Conservation (phyloP, 2,113 vertebrate species). For the Dipodomys spectabilis region DNA sequence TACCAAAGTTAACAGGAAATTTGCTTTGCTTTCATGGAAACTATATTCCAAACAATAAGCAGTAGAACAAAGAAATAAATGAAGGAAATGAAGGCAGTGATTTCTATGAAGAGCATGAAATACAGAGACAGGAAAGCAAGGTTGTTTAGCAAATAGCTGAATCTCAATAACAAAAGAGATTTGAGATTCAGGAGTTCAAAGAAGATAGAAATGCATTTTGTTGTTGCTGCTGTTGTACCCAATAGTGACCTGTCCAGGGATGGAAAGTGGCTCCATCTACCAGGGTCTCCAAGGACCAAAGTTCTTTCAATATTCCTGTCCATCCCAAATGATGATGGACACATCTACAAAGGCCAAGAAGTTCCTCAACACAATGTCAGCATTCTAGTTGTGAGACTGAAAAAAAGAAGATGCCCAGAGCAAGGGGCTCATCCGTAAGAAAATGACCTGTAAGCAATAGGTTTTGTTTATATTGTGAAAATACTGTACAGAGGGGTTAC, state of each 20-base stretch:
- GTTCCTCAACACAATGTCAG: neutral
- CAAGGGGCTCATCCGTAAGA: neutral
- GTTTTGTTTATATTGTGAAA: too few relatives aligned
- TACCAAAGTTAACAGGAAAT: neutral
- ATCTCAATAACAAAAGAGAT: neutral
- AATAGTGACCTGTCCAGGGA: neutral
- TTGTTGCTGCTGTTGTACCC: neutral
- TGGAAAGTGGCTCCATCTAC: neutral
- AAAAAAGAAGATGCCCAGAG: neutral
- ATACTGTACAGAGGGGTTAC: too few relatives aligned
- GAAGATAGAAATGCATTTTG: neutral
- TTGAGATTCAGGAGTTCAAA: neutral
- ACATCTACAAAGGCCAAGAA: neutral
- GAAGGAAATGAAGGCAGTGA: neutral
- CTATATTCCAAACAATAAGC: neutral
- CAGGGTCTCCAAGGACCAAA: neutral
- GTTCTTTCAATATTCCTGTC: neutral
- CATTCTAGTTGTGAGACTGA: neutral
- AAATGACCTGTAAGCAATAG: neutral
- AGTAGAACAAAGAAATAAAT: neutral
- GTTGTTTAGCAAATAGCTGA: neutral
- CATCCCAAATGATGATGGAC: neutral
- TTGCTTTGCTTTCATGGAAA: neutral
- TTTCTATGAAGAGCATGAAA: neutral
- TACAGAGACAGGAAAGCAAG: neutral